A percentile compares a stretch with the other conserved stretches of the same genome.
Evolutionary conservation across 2,113 vertebrate species (phyloP).

Genomic region (Brienomyrus brachyistius): DNA sequence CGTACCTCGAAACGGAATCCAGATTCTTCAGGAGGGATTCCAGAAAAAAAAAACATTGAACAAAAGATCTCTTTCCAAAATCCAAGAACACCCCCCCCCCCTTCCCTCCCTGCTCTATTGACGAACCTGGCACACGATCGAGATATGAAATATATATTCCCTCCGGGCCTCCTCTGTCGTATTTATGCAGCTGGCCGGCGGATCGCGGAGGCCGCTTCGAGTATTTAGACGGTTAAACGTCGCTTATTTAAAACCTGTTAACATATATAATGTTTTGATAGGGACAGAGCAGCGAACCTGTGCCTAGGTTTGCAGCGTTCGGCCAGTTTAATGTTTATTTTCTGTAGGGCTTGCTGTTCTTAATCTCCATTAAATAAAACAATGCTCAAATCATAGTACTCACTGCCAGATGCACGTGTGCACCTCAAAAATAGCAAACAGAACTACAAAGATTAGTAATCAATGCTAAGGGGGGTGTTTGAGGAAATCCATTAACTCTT

Average conservation of each 20-base stretch:
- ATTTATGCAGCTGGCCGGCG: conserved; percentile 50
- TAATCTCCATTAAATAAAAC: conserved; percentile 27
- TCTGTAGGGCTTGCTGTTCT: conserved; percentile 7
- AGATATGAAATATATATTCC: conserved; percentile 38
- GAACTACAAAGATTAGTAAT: background rate
- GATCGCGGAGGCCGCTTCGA: conserved; percentile 2
- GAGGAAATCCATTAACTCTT: background rate
- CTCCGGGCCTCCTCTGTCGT: conserved; percentile 29
- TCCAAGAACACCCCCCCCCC: conserved; percentile 3
- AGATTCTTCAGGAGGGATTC: background rate
- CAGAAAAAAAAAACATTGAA: background rate
- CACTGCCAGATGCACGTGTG: background rate
- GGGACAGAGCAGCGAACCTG: background rate
- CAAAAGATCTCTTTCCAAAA: conserved; percentile 20
- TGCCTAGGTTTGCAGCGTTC: background rate
- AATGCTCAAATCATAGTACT: conserved; percentile 11
- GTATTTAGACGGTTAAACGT: conserved; percentile 27
- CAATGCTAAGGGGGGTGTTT: background rate
- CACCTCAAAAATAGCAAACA: conserved; percentile 7
- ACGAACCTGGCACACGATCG: background rate
- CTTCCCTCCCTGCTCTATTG: conserved; percentile 15
- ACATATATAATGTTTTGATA: conserved; percentile 23
- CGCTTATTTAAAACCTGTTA: conserved; percentile 26
- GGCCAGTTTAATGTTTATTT: conserved; percentile 18
- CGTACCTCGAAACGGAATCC: background rate